Base-by-base conservation (phyloP, 1,140 invertebrate species). In the Calliphora vicina region DNA sequence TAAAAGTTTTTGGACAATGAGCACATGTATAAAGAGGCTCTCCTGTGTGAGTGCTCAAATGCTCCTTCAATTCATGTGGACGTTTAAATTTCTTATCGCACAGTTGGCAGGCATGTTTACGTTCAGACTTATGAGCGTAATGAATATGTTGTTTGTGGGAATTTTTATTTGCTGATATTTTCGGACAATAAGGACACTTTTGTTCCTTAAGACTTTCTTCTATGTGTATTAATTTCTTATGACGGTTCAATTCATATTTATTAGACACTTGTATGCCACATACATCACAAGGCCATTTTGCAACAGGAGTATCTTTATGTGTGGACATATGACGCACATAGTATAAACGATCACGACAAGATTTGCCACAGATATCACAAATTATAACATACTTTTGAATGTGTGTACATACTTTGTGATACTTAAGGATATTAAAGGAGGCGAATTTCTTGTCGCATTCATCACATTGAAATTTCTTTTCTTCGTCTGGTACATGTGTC, bases 341-440 rank as follows among this genome's bases (percentile, higher is more conserved):
- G 0, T 86, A 86, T 0, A 86, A 85, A 0, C 85, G 82, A 6
- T 86, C 87, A 0, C 88, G 85, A 57, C 89, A 87, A 0, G 88
- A 85, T 81, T 90, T 88, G 0, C 88, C 89, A 29, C 89, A 90
- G 13, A 90, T 87, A 80, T 90, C 87, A 84, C 89, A 90, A 85
- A 90, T 89, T 72, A 85, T 87, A 43, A 85, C 85, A 13, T 88
- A 89, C 20, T 85, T 84, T 13, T 86, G 85, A 15, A 87, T 50
- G 25, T 89, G 67, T 80, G 42, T 87, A 35, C 85, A 73, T 20
- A 86, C 86, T 6, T 87, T 82, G 67, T 90, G 88, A 61, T 90
- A 86, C 42, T 88, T 84, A 86, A 90, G 86, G 0, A 81, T 81
- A 6, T 90, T 87, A 25, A 86, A 57, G 15, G 84, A 87, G 5